Conservation (phyloP, 1,140 invertebrate species). For the Euura saliciscinereae region DNA sequence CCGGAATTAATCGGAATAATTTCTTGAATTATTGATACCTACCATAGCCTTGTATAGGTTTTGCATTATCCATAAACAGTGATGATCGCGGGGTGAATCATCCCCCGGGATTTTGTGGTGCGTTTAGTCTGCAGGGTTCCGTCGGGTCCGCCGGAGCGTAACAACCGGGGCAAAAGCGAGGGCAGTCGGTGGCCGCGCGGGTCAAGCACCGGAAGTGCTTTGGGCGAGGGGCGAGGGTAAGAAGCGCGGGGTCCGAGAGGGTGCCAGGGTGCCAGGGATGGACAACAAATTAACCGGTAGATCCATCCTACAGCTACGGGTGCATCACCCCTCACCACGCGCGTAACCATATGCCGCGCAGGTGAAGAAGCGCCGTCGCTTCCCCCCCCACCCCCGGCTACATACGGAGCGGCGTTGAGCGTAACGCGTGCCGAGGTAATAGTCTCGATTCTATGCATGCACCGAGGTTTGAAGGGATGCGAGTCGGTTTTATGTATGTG, state of each 20-base stretch:
- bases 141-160: neutral
- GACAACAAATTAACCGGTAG: conserved; percentile 7
- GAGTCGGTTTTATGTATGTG: too few relatives aligned
- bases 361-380: neutral
- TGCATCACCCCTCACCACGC: neutral
- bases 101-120: conserved; percentile 1
- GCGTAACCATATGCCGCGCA: conserved; percentile 1
- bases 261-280: neutral
- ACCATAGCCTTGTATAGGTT: too few relatives aligned
- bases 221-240: neutral
- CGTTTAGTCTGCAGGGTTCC: neutral
- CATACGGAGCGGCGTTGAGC: neutral
- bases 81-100: neutral
- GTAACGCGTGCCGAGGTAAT: too few relatives aligned
- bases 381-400: neutral
- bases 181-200: neutral
- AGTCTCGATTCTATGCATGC: too few relatives aligned
- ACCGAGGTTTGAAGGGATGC: too few relatives aligned
- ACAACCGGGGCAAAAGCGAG: conserved; percentile 2
- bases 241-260: neutral
- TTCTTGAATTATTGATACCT: too few relatives aligned
- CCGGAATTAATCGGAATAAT: too few relatives aligned
- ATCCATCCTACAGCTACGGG: neutral
- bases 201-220: conserved; percentile 4
- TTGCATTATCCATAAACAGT: too few relatives aligned